Conservation (phyloP, 2,113 vertebrate genomes). For the Phyllostomus hastatus region DNA sequence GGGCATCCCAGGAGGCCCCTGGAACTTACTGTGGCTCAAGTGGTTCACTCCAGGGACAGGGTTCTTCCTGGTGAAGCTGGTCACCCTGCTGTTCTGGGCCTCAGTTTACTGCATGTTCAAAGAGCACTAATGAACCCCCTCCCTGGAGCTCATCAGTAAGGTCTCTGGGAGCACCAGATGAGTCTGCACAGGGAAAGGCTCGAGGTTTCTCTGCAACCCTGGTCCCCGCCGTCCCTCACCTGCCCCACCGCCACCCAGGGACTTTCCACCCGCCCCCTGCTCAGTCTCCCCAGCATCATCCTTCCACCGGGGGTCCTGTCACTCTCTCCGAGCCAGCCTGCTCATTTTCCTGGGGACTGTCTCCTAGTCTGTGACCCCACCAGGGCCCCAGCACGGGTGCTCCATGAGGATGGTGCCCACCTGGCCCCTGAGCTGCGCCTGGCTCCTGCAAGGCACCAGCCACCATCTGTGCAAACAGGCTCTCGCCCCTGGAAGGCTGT, state of each 20-base stretch:
- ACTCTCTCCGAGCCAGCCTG: neutral
- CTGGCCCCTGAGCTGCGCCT: accelerated
- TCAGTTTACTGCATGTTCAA: neutral
- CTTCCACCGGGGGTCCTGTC: neutral
- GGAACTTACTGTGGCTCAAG: neutral
- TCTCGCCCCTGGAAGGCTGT: accelerated
- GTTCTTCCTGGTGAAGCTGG: neutral
- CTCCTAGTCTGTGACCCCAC: neutral
- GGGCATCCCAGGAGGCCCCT: neutral
- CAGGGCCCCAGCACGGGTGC: neutral
- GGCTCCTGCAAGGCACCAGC: neutral
- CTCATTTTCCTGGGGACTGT: too few species aligned
- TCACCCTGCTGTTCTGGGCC: neutral
- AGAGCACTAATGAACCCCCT: neutral
- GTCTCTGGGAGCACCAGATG: neutral
- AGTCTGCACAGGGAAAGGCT: neutral
- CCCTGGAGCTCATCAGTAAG: neutral
- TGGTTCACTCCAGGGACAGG: neutral
- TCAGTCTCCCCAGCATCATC: neutral
- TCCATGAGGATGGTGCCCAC: neutral
- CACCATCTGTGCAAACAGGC: neutral
- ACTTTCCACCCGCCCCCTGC: neutral
- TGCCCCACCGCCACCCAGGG: neutral
- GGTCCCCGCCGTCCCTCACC: too few species aligned
- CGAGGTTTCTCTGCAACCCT: neutral